Base-by-base conservation (phyloP, 1,140 invertebrate species). In the Calosoma granatense region DNA sequence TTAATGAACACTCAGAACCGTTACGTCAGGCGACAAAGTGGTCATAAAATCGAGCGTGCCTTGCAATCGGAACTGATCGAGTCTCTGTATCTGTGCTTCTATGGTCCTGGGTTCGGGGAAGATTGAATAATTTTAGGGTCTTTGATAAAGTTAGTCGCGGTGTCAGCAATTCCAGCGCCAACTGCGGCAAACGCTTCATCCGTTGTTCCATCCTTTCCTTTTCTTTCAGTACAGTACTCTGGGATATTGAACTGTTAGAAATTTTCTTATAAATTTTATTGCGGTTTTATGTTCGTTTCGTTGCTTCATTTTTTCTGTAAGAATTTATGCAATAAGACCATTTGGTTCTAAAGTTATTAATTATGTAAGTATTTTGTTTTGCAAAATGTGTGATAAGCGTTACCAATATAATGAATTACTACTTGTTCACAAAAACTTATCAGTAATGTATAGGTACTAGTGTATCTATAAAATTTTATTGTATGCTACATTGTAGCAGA, bases 81-180 rank as follows among this genome's bases (percentile, higher is more conserved):
- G 41, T 9, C 9, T 12, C 6, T 9, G 41, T n/a, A 47, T 12
- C 15, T 9, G 41, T 17, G 41, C 15, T 17, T 47, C 9, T 47
- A 6, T 9, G 6, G 15, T 17, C 41, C 41, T 17, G 6, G 3
- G 9, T 9, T 17, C 41, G 41, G 17, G 3, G 41, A 11, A 47
- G 41, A 47, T 47, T 47, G 41, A 47, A 47, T 47, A 47, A 47
- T 47, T 47, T 47, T 47, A 47, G 41, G 41, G 41, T 47, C 3
- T 17, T 17, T 47, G 41, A 47, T 47, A 47, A 47, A 47, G 41
- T 17, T 47, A 36, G 26, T n/a, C 17, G 41, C 41, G 41, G 6
- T 47, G 41, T 47, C 41, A 47, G 41, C 41, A 17, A 47, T 47
- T 47, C 17, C 15, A 36, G 6, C n/a, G 26, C 26, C 26, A 36